Conservation (phyloP, 2,888 invertebrate species). For the Lamellibrachia satsuma region DNA sequence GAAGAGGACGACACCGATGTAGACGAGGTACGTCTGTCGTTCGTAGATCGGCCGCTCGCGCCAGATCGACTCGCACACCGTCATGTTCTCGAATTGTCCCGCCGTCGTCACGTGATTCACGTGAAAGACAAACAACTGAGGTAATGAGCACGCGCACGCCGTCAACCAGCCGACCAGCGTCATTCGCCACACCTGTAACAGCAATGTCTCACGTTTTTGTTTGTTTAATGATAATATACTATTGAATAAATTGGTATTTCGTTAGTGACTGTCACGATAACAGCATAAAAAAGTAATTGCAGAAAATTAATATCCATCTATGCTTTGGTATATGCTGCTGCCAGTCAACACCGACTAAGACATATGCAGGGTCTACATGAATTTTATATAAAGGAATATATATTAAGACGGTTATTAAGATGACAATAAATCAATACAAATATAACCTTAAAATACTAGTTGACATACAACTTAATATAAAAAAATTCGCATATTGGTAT, state of each 20-base stretch:
- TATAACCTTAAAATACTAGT: too few species aligned
- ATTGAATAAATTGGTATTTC: not conserved
- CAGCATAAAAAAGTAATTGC: too few species aligned
- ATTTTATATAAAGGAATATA: too few species aligned
- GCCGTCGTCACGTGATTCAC: slow-evolving; percentile 40
- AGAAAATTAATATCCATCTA: too few species aligned
- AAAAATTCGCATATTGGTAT: too few species aligned
- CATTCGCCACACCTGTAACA: slow-evolving; percentile 50
- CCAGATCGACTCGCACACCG: slow-evolving; percentile 59
- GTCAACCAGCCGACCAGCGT: slow-evolving; percentile 53
- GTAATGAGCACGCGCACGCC: slow-evolving; percentile 52
- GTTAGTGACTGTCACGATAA: too few species aligned
- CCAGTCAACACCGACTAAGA: too few species aligned
- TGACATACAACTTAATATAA: too few species aligned
- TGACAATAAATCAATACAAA: too few species aligned
- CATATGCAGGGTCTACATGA: too few species aligned
- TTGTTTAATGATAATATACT: not conserved
- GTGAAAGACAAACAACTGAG: slow-evolving; percentile 57
- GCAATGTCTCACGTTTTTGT: not conserved
- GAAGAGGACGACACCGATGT: slow-evolving; percentile 55
- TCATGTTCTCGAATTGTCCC: slow-evolving; percentile 42
- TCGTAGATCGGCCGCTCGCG: slow-evolving; percentile 50
- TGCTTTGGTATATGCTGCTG: too few species aligned
- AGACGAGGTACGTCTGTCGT: slow-evolving; percentile 57
- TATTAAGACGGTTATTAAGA: too few species aligned